phyloP scores from a whole-genome alignment of 1,140 invertebrate species.

The Heliconius nattereri region DNA sequence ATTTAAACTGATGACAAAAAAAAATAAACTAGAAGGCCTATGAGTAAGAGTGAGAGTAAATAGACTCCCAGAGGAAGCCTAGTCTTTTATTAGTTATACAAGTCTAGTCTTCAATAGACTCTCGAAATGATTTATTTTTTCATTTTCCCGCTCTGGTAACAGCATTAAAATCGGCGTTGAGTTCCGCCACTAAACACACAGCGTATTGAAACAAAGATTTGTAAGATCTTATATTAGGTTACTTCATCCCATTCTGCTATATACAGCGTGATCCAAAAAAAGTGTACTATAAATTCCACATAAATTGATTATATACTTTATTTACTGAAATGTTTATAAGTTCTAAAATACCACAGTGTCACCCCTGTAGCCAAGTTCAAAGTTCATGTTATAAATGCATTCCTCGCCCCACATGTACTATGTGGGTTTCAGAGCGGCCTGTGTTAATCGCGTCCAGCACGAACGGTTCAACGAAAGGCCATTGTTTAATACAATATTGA shows the following conservation, averaged over 20 bases:
- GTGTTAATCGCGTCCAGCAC: neutral
- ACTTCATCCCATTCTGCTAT: neutral
- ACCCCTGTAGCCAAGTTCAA: slow-evolving; percentile 22
- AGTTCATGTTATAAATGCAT: slow-evolving; percentile 25
- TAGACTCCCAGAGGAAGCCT: neutral
- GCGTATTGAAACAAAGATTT: too few species aligned
- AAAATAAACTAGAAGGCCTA: too few species aligned
- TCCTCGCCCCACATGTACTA: neutral
- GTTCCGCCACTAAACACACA: neutral
- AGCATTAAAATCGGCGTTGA: neutral
- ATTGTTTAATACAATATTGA: neutral
- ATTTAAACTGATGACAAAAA: too few species aligned
- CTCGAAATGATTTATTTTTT: neutral
- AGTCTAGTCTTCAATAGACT: too few species aligned
- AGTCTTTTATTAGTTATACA: neutral
- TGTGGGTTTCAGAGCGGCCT: neutral
- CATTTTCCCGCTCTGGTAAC: neutral
- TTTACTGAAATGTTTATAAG: too few species aligned
- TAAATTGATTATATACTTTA: too few species aligned
- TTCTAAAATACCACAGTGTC: neutral
- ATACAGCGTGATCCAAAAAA: neutral
- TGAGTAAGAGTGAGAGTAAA: neutral
- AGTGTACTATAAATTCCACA: neutral
- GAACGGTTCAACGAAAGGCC: neutral
- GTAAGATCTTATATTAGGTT: too few species aligned